Conservation (phyloP, 37 sponge, comb jelly and placozoan species). For the Cliona cf. orientalis region DNA sequence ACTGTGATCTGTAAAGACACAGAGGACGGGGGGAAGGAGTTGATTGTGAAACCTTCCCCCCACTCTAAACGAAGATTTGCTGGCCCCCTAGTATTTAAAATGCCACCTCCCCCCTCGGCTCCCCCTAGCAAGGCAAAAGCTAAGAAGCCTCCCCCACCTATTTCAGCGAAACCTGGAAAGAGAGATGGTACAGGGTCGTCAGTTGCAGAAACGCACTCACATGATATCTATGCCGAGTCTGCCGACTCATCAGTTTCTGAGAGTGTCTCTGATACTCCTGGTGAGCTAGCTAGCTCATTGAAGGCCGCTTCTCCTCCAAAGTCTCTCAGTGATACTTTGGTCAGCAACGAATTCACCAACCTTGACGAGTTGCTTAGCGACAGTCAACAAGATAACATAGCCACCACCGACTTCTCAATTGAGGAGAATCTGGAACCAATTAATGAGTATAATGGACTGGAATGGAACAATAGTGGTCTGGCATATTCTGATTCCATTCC, state of each 20-base stretch:
- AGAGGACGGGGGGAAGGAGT: conserved; percentile 41
- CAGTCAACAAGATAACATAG: background rate
- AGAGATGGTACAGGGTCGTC: too few relatives aligned
- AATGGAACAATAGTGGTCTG: background rate
- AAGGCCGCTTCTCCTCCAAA: background rate
- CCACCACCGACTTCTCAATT: conserved; percentile 23
- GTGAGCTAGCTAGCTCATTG: background rate
- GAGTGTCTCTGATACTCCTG: too few relatives aligned
- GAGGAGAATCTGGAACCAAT: conserved; percentile 10
- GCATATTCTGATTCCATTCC: background rate
- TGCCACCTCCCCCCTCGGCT: conserved; percentile 74
- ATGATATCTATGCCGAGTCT: too few relatives aligned
- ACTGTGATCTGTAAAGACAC: background rate
- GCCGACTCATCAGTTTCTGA: too few relatives aligned
- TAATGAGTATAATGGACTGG: conserved; percentile 1
- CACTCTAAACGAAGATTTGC: background rate
- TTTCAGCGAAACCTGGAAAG: too few relatives aligned
- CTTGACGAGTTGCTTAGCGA: conserved; percentile 7
- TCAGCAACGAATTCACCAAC: conserved; percentile 37
- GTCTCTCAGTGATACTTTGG: background rate
- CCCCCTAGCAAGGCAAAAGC: background rate
- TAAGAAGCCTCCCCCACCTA: too few relatives aligned
- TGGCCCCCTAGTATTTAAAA: conserved; percentile 25
- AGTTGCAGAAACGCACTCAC: too few relatives aligned
- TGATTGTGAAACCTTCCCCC: conserved; percentile 63